Evolutionary conservation across 2,113 vertebrate genomes (phyloP).

Genomic region (Coryphaenoides rupestris): DNA sequence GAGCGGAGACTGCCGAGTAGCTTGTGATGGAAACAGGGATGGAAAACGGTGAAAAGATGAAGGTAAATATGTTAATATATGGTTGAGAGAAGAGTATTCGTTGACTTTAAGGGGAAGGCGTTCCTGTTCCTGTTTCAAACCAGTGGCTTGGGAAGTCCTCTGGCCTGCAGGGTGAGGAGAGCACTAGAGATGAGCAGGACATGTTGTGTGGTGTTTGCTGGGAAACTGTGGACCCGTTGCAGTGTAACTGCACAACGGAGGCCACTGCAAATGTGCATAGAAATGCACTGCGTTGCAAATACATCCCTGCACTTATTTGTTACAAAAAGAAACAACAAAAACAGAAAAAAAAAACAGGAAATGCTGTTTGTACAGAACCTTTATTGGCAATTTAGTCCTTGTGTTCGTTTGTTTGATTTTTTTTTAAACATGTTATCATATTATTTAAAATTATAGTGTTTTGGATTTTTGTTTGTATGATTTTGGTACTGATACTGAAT

Average conservation of each 20-base stretch:
- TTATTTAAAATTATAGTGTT: conserved; percentile 56
- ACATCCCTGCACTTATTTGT: conserved; percentile 67
- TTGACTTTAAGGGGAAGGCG: too few relatives aligned
- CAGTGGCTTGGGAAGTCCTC: conserved; percentile 3
- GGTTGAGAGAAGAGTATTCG: conserved; percentile 15
- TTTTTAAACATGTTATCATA: conserved; percentile 33
- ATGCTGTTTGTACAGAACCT: conserved; percentile 55
- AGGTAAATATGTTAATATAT: conserved; percentile 31
- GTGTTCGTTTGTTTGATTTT: conserved; percentile 53
- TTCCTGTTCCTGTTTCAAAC: conserved; percentile 5
- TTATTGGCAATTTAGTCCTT: conserved; percentile 32
- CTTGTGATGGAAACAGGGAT: conserved; percentile 34
- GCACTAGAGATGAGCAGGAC: not conserved
- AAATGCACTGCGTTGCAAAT: conserved; percentile 27
- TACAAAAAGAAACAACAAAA: not conserved
- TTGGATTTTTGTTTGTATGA: not conserved
- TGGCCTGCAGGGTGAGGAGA: not conserved
- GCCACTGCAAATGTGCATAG: conserved; percentile 8
- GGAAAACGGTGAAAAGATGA: conserved; percentile 38
- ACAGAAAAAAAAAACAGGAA: conserved; percentile 40
- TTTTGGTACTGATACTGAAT: conserved; percentile 14
- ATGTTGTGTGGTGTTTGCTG: conserved; percentile 13
- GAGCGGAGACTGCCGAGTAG: conserved; percentile 50
- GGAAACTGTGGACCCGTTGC: conserved; percentile 21
- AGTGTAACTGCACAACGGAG: conserved; percentile 28